Evolutionary conservation across 1,140 invertebrate genomes (phyloP).

Genomic region (Sweltsa coloradensis): DNA sequence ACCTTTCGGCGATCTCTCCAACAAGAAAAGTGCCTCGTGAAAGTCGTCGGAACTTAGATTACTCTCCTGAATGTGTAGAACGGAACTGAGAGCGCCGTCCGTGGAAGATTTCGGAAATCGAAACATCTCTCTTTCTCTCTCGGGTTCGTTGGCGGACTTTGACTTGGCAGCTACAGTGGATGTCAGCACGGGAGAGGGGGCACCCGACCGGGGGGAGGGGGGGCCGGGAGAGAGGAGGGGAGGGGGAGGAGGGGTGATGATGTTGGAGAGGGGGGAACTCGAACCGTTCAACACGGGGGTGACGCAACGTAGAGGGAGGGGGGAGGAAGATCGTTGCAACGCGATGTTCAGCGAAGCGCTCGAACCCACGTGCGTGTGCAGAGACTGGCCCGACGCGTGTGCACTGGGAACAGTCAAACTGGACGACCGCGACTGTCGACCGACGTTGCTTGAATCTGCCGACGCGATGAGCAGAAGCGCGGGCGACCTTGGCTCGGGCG

Average conservation of each 20-base stretch:
- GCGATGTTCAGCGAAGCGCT: too few species aligned
- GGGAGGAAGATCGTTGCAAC: too few species aligned
- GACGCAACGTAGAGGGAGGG: slow-evolving; percentile 25
- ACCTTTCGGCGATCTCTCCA: slow-evolving; percentile 37
- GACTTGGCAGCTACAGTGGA: slow-evolving; percentile 22
- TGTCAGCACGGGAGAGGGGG: slow-evolving; percentile 6
- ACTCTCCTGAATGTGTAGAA: slow-evolving; percentile 43
- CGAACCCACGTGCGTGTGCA: too few species aligned
- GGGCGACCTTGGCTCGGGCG: slow-evolving; percentile 36
- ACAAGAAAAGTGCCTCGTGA: slow-evolving; percentile 42
- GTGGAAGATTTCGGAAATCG: slow-evolving; percentile 43
- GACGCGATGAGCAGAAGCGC: slow-evolving; percentile 23
- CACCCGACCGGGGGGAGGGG: slow-evolving; percentile 4
- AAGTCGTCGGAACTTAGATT: slow-evolving; percentile 47
- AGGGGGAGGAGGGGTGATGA: slow-evolving; percentile 9
- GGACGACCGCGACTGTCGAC: slow-evolving; percentile 33
- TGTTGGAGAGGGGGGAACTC: slow-evolving; percentile 23
- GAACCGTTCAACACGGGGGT: slow-evolving; percentile 1
- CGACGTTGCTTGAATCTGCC: slow-evolving; percentile 14
- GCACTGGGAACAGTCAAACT: slow-evolving; percentile 34
- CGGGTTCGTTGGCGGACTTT: slow-evolving; percentile 38
- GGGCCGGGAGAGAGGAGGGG: slow-evolving; percentile 5
- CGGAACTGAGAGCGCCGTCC: slow-evolving; percentile 42
- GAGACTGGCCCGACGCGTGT: too few species aligned
- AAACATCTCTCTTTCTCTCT: slow-evolving; percentile 38